Conservation (phyloP, 2,113 vertebrate genomes). For the Progne subis region DNA sequence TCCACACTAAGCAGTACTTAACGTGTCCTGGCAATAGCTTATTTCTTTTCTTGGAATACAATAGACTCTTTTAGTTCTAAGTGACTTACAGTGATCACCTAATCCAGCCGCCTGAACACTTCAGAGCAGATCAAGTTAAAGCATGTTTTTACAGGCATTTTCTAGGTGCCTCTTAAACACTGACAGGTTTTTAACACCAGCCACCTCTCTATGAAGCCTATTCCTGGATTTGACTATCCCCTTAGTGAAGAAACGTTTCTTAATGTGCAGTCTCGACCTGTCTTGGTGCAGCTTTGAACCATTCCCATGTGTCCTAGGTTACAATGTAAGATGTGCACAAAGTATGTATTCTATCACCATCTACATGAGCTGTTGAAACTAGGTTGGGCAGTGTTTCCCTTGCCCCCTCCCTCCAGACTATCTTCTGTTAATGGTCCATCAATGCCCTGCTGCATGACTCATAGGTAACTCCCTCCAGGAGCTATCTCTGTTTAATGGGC, state of each 20-base stretch:
- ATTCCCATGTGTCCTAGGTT: not conserved
- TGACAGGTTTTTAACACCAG: not conserved
- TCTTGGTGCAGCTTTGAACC: not conserved
- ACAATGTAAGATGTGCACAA: too few relatives aligned
- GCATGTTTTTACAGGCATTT: not conserved
- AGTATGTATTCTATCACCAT: too few relatives aligned
- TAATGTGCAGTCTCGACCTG: not conserved
- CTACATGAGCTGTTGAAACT: too few relatives aligned
- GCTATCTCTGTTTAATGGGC: too few relatives aligned
- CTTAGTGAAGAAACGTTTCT: not conserved
- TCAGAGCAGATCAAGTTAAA: not conserved
- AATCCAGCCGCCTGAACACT: not conserved
- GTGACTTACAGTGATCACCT: not conserved
- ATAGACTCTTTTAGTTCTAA: not conserved
- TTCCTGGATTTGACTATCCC: not conserved
- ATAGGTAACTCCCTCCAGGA: too few relatives aligned
- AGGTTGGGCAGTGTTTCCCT: too few relatives aligned
- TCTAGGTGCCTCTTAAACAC: not conserved
- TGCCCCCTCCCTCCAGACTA: too few relatives aligned
- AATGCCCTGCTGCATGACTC: too few relatives aligned
- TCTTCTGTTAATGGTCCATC: too few relatives aligned
- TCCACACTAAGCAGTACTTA: not conserved
- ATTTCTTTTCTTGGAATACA: not conserved
- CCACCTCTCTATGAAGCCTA: not conserved
- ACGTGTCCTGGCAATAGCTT: not conserved